These are phyloP conservation scores for Thaumetopoea pityocampa DNA, from an alignment of 1,140 invertebrate species.

Conservation along the genomic window DNA sequence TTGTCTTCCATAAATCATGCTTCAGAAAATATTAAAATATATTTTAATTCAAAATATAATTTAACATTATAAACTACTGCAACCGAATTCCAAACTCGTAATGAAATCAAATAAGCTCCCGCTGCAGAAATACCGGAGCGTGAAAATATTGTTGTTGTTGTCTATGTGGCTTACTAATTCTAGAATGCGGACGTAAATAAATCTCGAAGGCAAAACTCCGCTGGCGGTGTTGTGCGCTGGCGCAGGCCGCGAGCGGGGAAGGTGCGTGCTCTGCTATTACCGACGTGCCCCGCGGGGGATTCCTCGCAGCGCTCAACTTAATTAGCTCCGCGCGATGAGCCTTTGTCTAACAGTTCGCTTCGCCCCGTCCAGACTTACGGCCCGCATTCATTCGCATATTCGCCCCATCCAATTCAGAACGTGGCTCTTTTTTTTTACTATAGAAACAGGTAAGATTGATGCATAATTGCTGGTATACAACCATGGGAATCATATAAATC, in stretches of 20 bases:
- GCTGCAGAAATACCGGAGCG: neutral
- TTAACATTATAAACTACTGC: no score
- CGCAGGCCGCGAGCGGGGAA: constrained; percentile 22
- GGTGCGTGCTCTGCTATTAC: constrained; percentile 48
- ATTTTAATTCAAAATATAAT: no score
- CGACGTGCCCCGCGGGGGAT: constrained; percentile 48
- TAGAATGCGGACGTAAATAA: constrained; percentile 67
- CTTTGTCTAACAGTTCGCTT: constrained; percentile 66
- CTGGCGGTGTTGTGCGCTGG: constrained; percentile 32
- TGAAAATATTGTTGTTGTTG: neutral
- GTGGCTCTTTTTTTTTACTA: constrained; percentile 41
- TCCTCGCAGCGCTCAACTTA: constrained; percentile 51
- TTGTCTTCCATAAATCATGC: no score
- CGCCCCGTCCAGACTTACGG: constrained; percentile 60
- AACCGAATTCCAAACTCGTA: no score
- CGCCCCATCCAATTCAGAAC: constrained; percentile 54
- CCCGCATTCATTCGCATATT: constrained; percentile 36
- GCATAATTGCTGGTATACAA: constrained; percentile 30
- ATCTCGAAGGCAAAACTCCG: constrained; percentile 50
- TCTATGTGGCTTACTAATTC: constrained; percentile 10
- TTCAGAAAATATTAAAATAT: no score
- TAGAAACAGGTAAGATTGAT: constrained; percentile 31
- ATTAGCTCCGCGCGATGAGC: constrained; percentile 65
- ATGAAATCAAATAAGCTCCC: neutral
- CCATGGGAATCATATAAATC: constrained; percentile 16